Percentiles rank a stretch among this genome's conserved stretches.
These are phyloP conservation scores for Epizoanthus stellaris DNA, from an alignment of 92 coral and sea anemone species.

Conservation along the genomic window DNA sequence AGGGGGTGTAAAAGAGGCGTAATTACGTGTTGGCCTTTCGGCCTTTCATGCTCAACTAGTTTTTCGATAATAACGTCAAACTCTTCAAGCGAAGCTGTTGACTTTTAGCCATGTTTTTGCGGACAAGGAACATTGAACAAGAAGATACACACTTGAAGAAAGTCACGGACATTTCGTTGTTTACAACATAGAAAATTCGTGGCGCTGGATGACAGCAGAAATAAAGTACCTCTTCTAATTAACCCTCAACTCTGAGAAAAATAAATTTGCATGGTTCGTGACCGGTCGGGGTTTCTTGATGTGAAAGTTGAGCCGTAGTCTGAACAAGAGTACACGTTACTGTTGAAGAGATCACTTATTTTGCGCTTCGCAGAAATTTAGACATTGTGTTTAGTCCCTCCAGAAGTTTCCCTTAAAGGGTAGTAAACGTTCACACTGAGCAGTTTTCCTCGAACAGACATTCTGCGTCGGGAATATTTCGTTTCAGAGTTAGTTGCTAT, in stretches of 20 bases:
- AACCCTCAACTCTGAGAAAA: conserved; percentile 30
- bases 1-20: conserved; percentile 44
- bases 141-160: not conserved
- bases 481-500: conserved; percentile 1
- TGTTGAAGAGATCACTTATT: conserved; percentile 30
- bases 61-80: conserved; percentile 7
- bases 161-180: not conserved
- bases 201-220: not conserved
- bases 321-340: not conserved
- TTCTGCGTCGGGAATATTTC: not conserved
- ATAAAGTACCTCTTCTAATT: conserved; percentile 23
- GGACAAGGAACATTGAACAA: not conserved
- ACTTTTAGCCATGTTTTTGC: not conserved
- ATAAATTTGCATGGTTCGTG: conserved; percentile 23
- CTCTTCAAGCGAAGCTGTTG: conserved; percentile 15
- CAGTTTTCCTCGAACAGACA: not conserved
- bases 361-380: conserved; percentile 36
- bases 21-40: conserved; percentile 11
- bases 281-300: conserved; percentile 19
- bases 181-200: not conserved
- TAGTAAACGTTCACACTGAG: not conserved
- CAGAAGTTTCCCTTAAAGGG: conserved; percentile 11
- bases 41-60: not conserved
- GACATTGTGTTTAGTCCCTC: conserved; percentile 3
- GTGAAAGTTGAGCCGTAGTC: conserved; percentile 19